Conservation (phyloP, 1,140 invertebrate species). For the Drosophila lowei region DNA sequence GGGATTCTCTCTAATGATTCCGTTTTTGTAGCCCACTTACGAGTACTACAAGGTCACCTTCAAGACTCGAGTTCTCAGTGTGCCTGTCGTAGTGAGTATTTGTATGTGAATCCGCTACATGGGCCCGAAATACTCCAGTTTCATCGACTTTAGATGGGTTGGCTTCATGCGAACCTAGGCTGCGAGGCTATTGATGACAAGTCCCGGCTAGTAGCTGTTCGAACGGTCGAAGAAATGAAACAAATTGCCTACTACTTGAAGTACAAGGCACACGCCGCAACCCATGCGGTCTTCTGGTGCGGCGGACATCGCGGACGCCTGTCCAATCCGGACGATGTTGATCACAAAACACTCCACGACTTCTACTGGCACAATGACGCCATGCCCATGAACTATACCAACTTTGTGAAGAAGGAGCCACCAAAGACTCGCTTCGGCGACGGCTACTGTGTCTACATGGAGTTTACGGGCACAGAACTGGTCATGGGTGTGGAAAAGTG, state of each 20-base stretch:
- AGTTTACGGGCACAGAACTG: conserved; percentile 26
- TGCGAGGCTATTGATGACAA: conserved; percentile 49
- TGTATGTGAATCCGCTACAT: neutral
- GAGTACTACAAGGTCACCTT: conserved; percentile 58
- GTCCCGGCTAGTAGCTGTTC: conserved; percentile 36
- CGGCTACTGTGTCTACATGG: conserved; percentile 50
- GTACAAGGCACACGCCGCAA: conserved; percentile 29
- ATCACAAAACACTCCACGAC: conserved; percentile 10
- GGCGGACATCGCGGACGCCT: conserved; percentile 58
- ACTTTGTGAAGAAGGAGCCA: conserved; percentile 21
- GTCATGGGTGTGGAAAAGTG: conserved; percentile 37
- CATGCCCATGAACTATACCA: conserved; percentile 49
- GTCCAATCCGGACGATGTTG: conserved; percentile 1
- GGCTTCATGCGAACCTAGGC: conserved; percentile 49
- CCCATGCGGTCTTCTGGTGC: conserved; percentile 45
- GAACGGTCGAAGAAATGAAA: conserved; percentile 25
- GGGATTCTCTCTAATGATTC: no score
- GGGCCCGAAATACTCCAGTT: neutral
- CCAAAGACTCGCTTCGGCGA: neutral
- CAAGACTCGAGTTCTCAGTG: conserved; percentile 50
- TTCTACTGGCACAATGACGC: conserved; percentile 57
- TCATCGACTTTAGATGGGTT: conserved; percentile 38
- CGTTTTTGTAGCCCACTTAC: conserved; percentile 39
- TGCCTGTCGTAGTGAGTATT: conserved; percentile 50
- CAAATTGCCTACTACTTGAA: conserved; percentile 29